Conservation (phyloP, 92 coral and sea anemone species). For the Epizoanthus rinbou region DNA sequence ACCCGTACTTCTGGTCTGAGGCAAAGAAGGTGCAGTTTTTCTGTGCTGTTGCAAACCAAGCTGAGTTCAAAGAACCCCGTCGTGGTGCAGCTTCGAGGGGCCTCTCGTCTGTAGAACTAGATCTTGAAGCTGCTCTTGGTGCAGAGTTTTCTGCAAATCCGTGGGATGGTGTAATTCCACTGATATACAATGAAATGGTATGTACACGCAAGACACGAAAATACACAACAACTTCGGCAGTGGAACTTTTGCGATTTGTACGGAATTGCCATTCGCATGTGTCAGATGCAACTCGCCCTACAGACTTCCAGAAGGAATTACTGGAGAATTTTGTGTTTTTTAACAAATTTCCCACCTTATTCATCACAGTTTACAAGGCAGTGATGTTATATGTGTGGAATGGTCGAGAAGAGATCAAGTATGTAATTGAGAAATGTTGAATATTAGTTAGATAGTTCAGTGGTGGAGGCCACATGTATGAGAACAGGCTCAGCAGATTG, state of each 20-base stretch:
- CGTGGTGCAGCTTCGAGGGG: background rate
- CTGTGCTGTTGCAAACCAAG: constrained; percentile 26
- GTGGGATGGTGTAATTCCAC: background rate
- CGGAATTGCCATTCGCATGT: constrained; percentile 16
- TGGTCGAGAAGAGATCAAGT: too few relatives aligned
- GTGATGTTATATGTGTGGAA: too few relatives aligned
- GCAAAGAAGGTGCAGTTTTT: constrained; percentile 10
- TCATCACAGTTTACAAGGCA: too few relatives aligned
- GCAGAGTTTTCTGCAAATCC: background rate
- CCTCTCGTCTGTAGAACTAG: background rate
- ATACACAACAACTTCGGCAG: constrained; percentile 3
- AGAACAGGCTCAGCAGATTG: too few relatives aligned
- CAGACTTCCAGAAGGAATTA: too few relatives aligned
- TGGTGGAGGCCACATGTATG: too few relatives aligned
- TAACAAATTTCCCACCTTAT: too few relatives aligned
- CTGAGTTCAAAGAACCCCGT: background rate
- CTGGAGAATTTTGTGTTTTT: too few relatives aligned
- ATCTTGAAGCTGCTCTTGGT: constrained; percentile 1
- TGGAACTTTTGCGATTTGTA: constrained; percentile 10
- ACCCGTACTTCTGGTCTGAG: too few relatives aligned
- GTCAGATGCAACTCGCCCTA: background rate
- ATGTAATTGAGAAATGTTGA: too few relatives aligned
- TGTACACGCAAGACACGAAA: background rate
- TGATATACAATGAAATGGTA: constrained; percentile 4
- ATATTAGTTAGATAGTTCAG: too few relatives aligned